Evolutionary conservation across 2,113 vertebrate genomes (phyloP).

Genomic region (Cranoglanis bouderius): DNA sequence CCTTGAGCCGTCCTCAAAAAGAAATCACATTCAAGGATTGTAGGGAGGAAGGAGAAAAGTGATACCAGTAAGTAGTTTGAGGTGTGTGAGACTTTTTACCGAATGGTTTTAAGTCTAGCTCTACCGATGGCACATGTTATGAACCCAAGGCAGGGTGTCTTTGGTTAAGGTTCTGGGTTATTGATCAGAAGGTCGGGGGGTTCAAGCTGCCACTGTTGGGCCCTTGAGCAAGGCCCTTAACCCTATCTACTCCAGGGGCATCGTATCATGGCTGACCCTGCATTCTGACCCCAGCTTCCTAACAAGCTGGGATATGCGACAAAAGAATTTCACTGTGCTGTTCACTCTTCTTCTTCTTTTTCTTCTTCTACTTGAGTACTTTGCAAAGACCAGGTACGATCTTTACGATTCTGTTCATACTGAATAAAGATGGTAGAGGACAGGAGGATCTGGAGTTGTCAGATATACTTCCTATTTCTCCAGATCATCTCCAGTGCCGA

Average conservation of each 20-base stretch:
- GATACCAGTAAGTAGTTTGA: background rate
- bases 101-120: background rate
- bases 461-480: background rate
- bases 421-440: background rate
- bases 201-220: too few species aligned
- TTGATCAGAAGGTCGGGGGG: too few species aligned
- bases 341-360: too few species aligned
- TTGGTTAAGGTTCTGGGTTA: too few species aligned
- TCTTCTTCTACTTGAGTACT: background rate
- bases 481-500: background rate
- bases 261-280: too few species aligned
- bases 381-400: background rate
- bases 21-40: background rate
- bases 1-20: background rate
- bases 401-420: background rate
- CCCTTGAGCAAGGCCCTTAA: too few species aligned
- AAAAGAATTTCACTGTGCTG: too few species aligned
- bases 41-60: background rate
- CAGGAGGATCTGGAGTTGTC: background rate
- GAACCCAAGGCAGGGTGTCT: background rate
- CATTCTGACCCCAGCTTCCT: too few species aligned
- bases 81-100: background rate
- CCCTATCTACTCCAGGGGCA: too few species aligned
- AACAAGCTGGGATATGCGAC: too few species aligned
- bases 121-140: background rate